Evolutionary conservation across 2,113 vertebrate genomes (phyloP), one percentile per base, ranked within the genome.

Genomic region (Menidia beryllina): DNA sequence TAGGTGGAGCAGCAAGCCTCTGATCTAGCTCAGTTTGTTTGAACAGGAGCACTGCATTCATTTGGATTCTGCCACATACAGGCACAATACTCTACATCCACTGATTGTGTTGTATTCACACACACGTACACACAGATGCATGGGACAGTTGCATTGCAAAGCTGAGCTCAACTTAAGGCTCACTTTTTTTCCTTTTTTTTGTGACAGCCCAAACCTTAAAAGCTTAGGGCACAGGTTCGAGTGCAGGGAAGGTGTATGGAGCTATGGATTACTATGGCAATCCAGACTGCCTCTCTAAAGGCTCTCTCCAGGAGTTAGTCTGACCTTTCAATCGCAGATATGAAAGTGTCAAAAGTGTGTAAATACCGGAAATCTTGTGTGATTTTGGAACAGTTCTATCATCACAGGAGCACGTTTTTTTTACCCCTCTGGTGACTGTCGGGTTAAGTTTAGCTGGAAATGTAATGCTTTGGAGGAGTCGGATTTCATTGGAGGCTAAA

Each of bases 401-500:
- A n/a, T 5, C 12, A 36, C 41, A 3, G 48, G 12, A 36, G 14
- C 6, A 17, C 19, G 6, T 21, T 47, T 17, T 30, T 21, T 4
- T 10, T n/a, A 1, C 17, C 19, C 43, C 73, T 72, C 73, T 2
- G 24, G 75, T 50, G 82, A 86, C 83, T 47, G 70, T 61, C 25
- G 58, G 63, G 75, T 83, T 88, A 88, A 83, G 81, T 91, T 79
- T 88, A 87, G 87, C 79, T 60, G 51, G 54, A 76, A 74, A 63
- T 14, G 62, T 74, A 81, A 68, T 68, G 71, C 73, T 54, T 48
- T 2, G 45, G 58, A 51, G 53, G 76, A 57, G 75, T 82, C 55
- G 0, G n/a, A 38, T 75, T 80, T 82, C 79, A 67, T 70, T 27
- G 67, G 75, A 30, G 47, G 67, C 72, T 81, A 66, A 81, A 84